Evolutionary conservation across 2,888 invertebrate genomes (phyloP), one percentile per base, ranked within the genome.

Genomic region (Encarsia formosa): DNA sequence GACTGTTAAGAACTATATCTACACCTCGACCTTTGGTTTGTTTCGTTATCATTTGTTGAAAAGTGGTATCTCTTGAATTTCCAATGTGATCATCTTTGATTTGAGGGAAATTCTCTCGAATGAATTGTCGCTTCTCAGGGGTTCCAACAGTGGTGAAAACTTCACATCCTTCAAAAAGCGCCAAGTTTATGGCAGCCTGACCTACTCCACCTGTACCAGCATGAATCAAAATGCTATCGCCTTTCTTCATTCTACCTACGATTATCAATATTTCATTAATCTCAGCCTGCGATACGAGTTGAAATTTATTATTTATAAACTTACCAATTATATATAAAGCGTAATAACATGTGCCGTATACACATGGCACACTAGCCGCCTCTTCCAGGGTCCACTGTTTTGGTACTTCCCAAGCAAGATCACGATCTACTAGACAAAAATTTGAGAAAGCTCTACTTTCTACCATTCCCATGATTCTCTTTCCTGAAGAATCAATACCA

Each of bases 1-100:
- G 93, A 76, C 13, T 97, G 49, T 98, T 98, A 6, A 98, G 78
- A 0, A 97, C 88, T 46, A 95, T 76, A 67, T 98, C 91, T 0
- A 98, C 96, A 31, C 96, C 95, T 61, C 79, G 79, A 11, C 96
- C 95, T 6, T 86, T 79, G 0, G 96, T 96, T 65, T 84, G 81
- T 40, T 78, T 78, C 62, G 86, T 79, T 48, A 98, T 81, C 81
- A 94, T 85, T 59, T 84, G 81, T 71, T 96, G 95, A 71, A 98
- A 98, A 1, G 86, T 84, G 0, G 84, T 80, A 68, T 93, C 87
- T 63, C 92, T 82, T 8, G 95, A 91, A 73, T 93, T 91, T 18
- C 91, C 89, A 66, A 97, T 91, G 67, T 91, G 81, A 42, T 74
- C 65, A 20, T 83, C 82, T 8, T 67, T 66, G 19, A 77, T 82